Conservation (phyloP, 2,888 invertebrate species). For the Hoplodrina ambigua region DNA sequence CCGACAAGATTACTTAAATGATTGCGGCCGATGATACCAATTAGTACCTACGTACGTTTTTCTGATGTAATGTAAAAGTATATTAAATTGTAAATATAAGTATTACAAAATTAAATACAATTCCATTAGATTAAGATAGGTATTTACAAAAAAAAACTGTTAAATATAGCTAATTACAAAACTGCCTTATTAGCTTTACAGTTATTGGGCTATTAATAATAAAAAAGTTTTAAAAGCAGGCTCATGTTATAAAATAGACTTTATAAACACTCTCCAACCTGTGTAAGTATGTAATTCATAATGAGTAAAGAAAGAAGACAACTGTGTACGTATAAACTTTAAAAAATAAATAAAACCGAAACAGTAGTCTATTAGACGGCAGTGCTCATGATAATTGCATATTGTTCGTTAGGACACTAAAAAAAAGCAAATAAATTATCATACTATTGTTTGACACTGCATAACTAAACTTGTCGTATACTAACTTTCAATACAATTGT, state of each 20-base stretch:
- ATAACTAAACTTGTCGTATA: slow-evolving; percentile 4
- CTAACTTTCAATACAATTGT: slow-evolving; percentile 9
- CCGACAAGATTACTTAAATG: background rate
- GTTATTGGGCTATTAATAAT: slow-evolving; percentile 1
- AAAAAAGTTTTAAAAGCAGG: background rate
- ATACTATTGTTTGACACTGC: slow-evolving; percentile 50
- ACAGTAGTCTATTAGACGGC: slow-evolving; percentile 5
- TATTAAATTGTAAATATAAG: slow-evolving; percentile 8
- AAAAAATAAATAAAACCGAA: background rate
- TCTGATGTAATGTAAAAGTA: background rate
- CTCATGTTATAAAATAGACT: background rate
- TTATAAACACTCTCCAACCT: background rate
- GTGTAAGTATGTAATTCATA: background rate
- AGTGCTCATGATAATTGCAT: slow-evolving; percentile 23
- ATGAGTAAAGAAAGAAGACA: background rate
- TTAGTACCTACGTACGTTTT: slow-evolving; percentile 2
- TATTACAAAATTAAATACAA: slow-evolving; percentile 1
- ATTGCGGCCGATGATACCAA: background rate
- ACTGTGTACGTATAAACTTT: background rate
- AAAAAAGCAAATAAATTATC: slow-evolving; percentile 51
- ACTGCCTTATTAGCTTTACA: slow-evolving; percentile 23
- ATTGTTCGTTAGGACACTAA: slow-evolving; percentile 18
- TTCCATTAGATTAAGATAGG: slow-evolving; percentile 20
- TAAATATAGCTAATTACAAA: slow-evolving; percentile 3
- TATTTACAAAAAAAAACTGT: background rate